Evolutionary conservation across 2,113 vertebrate genomes (phyloP).

Genomic region (Gopherus evgoodei): DNA sequence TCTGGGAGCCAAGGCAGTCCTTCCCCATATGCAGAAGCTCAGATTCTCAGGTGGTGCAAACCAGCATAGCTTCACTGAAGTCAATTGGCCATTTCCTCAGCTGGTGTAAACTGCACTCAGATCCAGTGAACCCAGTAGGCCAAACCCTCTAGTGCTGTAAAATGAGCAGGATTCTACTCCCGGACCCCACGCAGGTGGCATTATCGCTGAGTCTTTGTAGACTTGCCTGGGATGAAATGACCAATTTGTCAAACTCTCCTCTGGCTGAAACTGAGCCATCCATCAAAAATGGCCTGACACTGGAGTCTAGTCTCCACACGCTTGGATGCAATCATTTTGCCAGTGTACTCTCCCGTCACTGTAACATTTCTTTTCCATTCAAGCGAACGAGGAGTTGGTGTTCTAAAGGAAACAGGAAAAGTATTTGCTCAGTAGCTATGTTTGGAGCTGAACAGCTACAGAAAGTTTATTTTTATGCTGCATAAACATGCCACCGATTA

Average conservation of each 20-base stretch:
- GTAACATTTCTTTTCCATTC: neutral
- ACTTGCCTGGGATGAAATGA: neutral
- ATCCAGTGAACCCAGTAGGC: neutral
- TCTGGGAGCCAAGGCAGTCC: accelerated
- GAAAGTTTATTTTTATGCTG: neutral
- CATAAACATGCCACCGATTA: neutral
- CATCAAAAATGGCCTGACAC: accelerated
- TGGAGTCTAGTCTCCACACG: neutral
- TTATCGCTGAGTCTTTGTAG: neutral
- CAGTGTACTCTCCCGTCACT: neutral
- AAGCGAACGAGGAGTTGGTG: neutral
- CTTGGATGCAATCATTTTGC: neutral
- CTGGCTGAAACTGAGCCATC: neutral
- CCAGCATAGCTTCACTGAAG: neutral
- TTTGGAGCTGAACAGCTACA: neutral
- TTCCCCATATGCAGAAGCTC: neutral
- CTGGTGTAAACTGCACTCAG: accelerated
- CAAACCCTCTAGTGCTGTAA: accelerated
- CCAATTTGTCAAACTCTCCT: neutral
- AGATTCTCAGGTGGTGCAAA: neutral
- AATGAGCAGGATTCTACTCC: neutral
- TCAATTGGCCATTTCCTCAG: neutral
- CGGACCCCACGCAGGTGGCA: neutral
- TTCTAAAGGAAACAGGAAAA: neutral
- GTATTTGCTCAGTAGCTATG: neutral